Conservation (phyloP, 2,113 vertebrate species). For the Anguilla japonica region DNA sequence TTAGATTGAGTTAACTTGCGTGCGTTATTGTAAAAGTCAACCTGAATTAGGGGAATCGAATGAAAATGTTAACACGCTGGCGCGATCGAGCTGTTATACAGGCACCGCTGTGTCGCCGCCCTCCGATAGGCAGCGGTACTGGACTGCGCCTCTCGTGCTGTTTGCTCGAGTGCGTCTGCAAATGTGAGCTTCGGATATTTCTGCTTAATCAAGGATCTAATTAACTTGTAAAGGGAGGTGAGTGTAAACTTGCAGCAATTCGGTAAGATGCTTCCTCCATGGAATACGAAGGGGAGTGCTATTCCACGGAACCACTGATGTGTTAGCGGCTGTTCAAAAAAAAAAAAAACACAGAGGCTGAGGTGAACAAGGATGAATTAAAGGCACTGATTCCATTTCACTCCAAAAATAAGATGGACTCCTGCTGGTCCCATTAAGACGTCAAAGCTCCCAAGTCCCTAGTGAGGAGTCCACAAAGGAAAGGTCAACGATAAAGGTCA, state of each 20-base stretch:
- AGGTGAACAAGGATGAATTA: background rate
- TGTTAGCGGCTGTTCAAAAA: background rate
- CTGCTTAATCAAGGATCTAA: background rate
- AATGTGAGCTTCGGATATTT: background rate
- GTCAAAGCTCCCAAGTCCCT: constrained; percentile 58
- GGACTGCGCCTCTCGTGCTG: constrained; percentile 24
- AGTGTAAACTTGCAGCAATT: background rate
- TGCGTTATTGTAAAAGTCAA: constrained; percentile 71
- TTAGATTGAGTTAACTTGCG: constrained; percentile 70
- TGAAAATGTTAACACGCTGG: constrained; percentile 57
- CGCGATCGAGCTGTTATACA: constrained; percentile 31
- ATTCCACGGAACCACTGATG: background rate
- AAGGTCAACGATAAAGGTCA: constrained; percentile 33
- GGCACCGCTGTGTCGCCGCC: constrained; percentile 19
- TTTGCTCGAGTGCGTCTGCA: background rate
- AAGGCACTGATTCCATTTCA: constrained; percentile 29
- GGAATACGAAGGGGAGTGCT: background rate
- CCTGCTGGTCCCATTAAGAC: constrained; percentile 64
- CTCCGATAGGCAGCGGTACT: background rate
- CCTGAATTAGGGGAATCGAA: constrained; percentile 65
- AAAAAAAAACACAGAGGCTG: background rate
- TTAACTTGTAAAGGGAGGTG: background rate
- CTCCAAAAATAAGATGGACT: constrained; percentile 63
- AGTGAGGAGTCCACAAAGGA: constrained; percentile 35
- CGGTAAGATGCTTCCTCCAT: background rate